Evolutionary conservation across 2,797 vertebrate genomes (phyloP).

Genomic region (Decapterus maruadsi): DNA sequence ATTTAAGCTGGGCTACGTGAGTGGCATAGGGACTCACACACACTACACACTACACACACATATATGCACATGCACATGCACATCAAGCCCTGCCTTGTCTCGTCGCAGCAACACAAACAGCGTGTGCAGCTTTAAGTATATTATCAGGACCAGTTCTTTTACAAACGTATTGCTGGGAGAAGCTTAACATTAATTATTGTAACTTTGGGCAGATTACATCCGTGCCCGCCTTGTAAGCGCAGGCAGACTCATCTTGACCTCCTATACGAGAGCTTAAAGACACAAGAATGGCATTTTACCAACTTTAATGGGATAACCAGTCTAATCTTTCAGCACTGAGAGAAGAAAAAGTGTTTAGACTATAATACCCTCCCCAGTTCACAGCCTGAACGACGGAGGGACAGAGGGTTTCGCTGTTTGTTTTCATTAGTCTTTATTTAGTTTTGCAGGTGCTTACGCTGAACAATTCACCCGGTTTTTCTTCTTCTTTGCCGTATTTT

Average conservation of each 20-base stretch:
- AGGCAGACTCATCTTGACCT: slow-evolving; percentile 99
- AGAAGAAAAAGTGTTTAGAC: slow-evolving; percentile 95
- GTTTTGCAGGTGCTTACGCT: slow-evolving; percentile 82
- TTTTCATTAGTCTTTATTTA: slow-evolving; percentile 84
- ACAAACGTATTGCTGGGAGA: slow-evolving; percentile 98
- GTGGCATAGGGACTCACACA: slow-evolving; percentile 86
- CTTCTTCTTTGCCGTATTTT: slow-evolving; percentile 48
- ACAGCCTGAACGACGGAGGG: slow-evolving; percentile 77
- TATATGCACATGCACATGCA: slow-evolving; percentile 38
- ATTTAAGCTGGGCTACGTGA: slow-evolving; percentile 94
- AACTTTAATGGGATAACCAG: slow-evolving; percentile 99
- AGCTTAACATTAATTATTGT: slow-evolving; percentile 99
- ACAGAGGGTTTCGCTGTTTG: slow-evolving; percentile 77
- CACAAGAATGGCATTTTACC: slow-evolving; percentile 99
- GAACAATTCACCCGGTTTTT: slow-evolving; percentile 59
- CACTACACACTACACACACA: slow-evolving; percentile 77
- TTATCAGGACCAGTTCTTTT: slow-evolving; percentile 98
- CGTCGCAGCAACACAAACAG: slow-evolving; percentile 94
- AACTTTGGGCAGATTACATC: slow-evolving; percentile 99
- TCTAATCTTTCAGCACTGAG: slow-evolving; percentile 99
- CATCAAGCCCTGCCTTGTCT: slow-evolving; percentile 76
- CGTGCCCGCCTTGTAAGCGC: slow-evolving; percentile 97
- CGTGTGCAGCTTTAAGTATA: slow-evolving; percentile 96
- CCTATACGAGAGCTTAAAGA: slow-evolving; percentile 99
- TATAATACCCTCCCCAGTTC: slow-evolving; percentile 96